Evolutionary conservation across 2,888 invertebrate genomes (phyloP).

Genomic region (Lepidocyrtoides sp.): DNA sequence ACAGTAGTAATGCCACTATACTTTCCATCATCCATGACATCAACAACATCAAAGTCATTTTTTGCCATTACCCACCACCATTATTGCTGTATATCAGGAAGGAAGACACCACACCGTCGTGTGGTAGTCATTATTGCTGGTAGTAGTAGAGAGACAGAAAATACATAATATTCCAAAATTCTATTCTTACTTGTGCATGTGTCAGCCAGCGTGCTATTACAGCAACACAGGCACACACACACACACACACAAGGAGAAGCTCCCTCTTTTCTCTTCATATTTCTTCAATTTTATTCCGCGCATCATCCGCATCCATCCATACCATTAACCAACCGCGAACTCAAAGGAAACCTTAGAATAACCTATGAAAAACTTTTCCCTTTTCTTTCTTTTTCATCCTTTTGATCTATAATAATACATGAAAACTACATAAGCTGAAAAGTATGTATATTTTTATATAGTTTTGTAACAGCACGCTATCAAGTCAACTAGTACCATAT

Average conservation of each 20-base stretch:
- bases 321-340: constrained; percentile 79
- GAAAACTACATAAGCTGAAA: neutral
- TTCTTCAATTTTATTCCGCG: constrained; percentile 68
- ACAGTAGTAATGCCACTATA: constrained; percentile 16
- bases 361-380: constrained; percentile 46
- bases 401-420: constrained; percentile 3
- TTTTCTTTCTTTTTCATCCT: constrained; percentile 53
- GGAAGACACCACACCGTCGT: neutral
- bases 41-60: constrained; percentile 73
- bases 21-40: constrained; percentile 44
- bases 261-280: constrained; percentile 59
- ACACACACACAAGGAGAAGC: neutral
- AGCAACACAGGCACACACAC: too few species aligned
- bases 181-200: neutral
- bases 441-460: neutral
- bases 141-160: neutral
- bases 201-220: neutral
- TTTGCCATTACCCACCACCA: constrained; percentile 10
- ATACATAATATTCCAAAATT: constrained; percentile 52
- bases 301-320: constrained; percentile 75
- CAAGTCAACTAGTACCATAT: neutral
- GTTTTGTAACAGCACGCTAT: neutral
- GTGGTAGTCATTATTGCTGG: neutral
- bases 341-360: constrained; percentile 66
- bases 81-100: neutral